Base-by-base conservation (phyloP, 2,113 vertebrate genomes). In the Chascanopsetta lugubris region DNA sequence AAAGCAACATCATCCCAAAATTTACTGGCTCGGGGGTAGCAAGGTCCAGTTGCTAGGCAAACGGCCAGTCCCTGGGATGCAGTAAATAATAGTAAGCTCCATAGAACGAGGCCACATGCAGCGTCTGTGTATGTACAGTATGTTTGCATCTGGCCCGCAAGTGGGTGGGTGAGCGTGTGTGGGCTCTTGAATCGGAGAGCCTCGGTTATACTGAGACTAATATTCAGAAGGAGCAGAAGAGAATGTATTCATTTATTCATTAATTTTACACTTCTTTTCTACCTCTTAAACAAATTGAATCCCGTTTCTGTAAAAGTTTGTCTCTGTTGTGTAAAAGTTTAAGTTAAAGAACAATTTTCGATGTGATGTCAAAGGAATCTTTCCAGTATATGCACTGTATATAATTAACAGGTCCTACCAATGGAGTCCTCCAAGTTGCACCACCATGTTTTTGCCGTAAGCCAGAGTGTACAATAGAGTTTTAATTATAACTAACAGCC, bases 31-130 rank as follows among this genome's bases (percentile, higher is more conserved):
- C 43, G 13, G 63, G 82, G 90, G 90, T 84, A 87, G 83, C 73
- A 88, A 83, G 85, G 83, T 92, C 88, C 61, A 74, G 66, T 79
- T 83, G 60, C 84, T 87, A 82, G 86, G 85, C 81, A 90, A 91
- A 91, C 91, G 89, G 69, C 49, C 55, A 8, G 61, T 87, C 90
- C 73, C 89, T 17, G 65, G 71, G 79, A 83, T 27, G 64, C 85
- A 80, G 87, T 91, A 92, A 92, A 92, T 92, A 91, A 89, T 61
- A 18, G 40, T 18, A 32, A 63, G 56, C 27, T 30, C 70, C 62
- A 43, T 10, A 30, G 47, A 69, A 34, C 29, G 24, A 77, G 69
- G 45, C 54, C 51, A 30, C 32, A n/a, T n/a, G n/a, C n/a, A 21
- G 22, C 38, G 40, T 63, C 51, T 62, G 40, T 68, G 32, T 22